These are phyloP conservation scores for Aethina tumida DNA, from an alignment of 1,140 invertebrate genomes.

Conservation along the genomic window DNA sequence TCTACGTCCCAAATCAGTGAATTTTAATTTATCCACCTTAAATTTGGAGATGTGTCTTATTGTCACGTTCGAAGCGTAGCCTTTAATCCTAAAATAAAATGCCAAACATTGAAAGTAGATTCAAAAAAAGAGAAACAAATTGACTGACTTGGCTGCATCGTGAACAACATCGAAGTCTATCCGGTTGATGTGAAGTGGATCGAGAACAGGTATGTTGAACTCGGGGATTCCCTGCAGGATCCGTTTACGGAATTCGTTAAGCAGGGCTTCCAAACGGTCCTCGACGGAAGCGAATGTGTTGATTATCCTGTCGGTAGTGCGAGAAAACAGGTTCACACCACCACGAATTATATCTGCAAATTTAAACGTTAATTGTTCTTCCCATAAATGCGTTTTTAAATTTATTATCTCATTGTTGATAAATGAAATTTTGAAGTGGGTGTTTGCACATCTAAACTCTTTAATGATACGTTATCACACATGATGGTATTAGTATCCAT, in stretches of 20 bases:
- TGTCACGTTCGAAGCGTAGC: constrained; percentile 28
- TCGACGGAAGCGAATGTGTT: constrained; percentile 28
- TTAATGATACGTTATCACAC: no score
- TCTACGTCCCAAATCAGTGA: constrained; percentile 23
- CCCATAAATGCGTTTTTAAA: no score
- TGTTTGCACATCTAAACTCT: no score
- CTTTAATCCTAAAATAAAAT: constrained; percentile 23
- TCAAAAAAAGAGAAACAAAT: constrained; percentile 2
- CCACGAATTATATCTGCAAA: constrained; percentile 29
- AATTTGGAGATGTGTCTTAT: constrained; percentile 33
- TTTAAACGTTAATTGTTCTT: background rate
- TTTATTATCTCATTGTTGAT: no score
- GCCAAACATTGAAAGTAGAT: background rate
- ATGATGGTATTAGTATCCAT: no score
- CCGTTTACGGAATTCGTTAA: constrained; percentile 31
- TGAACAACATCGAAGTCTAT: constrained; percentile 32
- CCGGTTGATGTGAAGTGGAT: constrained; percentile 31
- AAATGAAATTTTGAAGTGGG: no score
- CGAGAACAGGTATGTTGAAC: constrained; percentile 31
- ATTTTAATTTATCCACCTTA: constrained; percentile 26
- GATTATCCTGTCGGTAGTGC: constrained; percentile 28
- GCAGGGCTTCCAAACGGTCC: constrained; percentile 26
- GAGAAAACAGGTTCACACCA: constrained; percentile 24
- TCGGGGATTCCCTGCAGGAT: constrained; percentile 33
- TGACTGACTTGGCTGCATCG: constrained; percentile 29